Percentiles rank a stretch among this genome's conserved stretches.
These are phyloP conservation scores for Chrysomela aeneicollis DNA, from an alignment of 2,888 invertebrate species.

Conservation along the genomic window DNA sequence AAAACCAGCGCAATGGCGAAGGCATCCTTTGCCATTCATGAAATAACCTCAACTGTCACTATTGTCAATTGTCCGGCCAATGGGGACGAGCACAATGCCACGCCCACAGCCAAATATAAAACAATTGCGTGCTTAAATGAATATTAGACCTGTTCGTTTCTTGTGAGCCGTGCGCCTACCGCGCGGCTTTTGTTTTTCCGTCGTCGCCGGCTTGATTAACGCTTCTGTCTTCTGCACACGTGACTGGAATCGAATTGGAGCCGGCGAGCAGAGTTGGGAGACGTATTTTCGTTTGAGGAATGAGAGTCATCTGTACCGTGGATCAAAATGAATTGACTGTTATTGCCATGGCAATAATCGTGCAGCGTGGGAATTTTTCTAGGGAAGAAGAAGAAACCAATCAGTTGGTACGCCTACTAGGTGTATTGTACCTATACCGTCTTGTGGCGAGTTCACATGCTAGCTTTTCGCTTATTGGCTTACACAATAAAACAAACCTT, in stretches of 20 bases:
- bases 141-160: slow-evolving; percentile 42
- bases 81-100: slow-evolving; percentile 46
- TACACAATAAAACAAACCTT: no score
- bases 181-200: slow-evolving; percentile 38
- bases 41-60: slow-evolving; percentile 45
- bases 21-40: slow-evolving; percentile 51
- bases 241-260: slow-evolving; percentile 31
- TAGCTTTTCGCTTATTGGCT: no score
- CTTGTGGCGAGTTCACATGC: no score
- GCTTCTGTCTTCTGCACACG: slow-evolving; percentile 44
- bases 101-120: slow-evolving; percentile 53
- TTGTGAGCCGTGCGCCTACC: slow-evolving; percentile 9
- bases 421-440: no score
- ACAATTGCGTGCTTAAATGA: slow-evolving; percentile 51
- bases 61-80: slow-evolving; percentile 54
- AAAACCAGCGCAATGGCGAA: slow-evolving; percentile 49
- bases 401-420: no score
- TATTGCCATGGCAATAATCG: no score
- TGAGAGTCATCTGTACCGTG: no score
- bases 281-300: not conserved
- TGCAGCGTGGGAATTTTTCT: no score
- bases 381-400: no score
- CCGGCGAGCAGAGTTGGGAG: not conserved
- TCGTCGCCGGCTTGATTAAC: slow-evolving; percentile 38
- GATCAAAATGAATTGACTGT: no score